Evolutionary conservation across 2,797 vertebrate genomes (phyloP), one percentile per base, ranked within the genome.

Genomic region (Fratercula arctica): DNA sequence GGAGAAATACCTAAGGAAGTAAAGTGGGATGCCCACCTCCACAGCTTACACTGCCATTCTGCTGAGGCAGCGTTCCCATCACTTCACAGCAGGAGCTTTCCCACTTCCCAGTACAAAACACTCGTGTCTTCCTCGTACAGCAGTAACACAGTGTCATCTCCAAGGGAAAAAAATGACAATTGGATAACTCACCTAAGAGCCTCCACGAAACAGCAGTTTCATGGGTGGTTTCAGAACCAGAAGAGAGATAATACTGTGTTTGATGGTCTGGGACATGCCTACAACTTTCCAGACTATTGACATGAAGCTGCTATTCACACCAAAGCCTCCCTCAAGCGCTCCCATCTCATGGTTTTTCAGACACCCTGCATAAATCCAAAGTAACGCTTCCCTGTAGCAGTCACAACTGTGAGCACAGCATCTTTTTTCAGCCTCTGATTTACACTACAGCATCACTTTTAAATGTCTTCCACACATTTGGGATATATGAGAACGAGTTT

Each of bases 351-450:
- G 60, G 13, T 12, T 89, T 85, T 93, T 57, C 82, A 94, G 70
- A 60, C 82, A 76, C 45, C 23, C 70, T 46, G 91, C 83, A 80
- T 43, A 92, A 95, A 92, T 92, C 85, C 89, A 60, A 59, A 82
- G 76, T 14, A 91, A 87, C 23, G 9, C 86, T 79, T 89, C 50
- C 46, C 9, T 3, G 13, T 46, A 92, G 53, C 91, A 95, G 94
- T 41, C 93, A 92, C 90, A 96, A 90, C 93, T 95, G 85, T 29
- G 67, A 95, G 91, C 14, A 18, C 3, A 79, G 86, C 45, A 89
- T 60, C 93, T 94, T 80, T 94, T 87, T 85, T 63, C 80, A 76
- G 95, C 33, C 57, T 60, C 77, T 45, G 41, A 21, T 63, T 96
- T 85, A 82, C 70, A 94, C 63, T n/a, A 60, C n/a, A 76, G 87